Percentiles rank a stretch among this genome's conserved stretches.
Evolutionary conservation across 2,888 invertebrate genomes (phyloP).

Genomic region (Tenthredo amoena): DNA sequence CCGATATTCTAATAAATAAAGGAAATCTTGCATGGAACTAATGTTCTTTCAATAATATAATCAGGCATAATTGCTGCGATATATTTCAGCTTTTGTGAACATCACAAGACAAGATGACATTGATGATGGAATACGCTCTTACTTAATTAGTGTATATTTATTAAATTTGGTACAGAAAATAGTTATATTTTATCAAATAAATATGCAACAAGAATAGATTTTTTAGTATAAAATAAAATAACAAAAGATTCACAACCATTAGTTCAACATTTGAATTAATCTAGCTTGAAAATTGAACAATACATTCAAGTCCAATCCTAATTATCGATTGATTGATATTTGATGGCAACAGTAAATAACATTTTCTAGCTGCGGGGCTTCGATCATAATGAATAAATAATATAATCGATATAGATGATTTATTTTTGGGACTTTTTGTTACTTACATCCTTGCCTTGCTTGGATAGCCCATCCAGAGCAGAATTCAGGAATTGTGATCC

Average conservation of each 20-base stretch:
- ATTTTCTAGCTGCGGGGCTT: not conserved
- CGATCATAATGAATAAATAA: not conserved
- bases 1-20: not conserved
- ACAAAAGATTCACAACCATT: slow-evolving; percentile 1
- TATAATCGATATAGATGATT: not conserved
- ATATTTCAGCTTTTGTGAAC: not conserved
- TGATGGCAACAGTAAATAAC: not conserved
- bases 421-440: slow-evolving; percentile 49
- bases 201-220: slow-evolving; percentile 6
- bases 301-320: not conserved
- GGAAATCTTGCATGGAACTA: not conserved
- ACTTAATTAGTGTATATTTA: not conserved
- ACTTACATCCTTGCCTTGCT: slow-evolving; percentile 71
- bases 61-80: not conserved
- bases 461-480: slow-evolving; percentile 71
- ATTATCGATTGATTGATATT: not conserved
- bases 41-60: not conserved
- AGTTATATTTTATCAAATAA: not conserved
- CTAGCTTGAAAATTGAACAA: not conserved
- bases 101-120: not conserved
- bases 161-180: slow-evolving; percentile 12
- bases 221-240: slow-evolving; percentile 18
- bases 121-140: not conserved
- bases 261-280: slow-evolving; percentile 12
- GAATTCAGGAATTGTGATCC: slow-evolving; percentile 71